Evolutionary conservation across 2,113 vertebrate species (phyloP).

Genomic region (Macheiramphus alcinus): DNA sequence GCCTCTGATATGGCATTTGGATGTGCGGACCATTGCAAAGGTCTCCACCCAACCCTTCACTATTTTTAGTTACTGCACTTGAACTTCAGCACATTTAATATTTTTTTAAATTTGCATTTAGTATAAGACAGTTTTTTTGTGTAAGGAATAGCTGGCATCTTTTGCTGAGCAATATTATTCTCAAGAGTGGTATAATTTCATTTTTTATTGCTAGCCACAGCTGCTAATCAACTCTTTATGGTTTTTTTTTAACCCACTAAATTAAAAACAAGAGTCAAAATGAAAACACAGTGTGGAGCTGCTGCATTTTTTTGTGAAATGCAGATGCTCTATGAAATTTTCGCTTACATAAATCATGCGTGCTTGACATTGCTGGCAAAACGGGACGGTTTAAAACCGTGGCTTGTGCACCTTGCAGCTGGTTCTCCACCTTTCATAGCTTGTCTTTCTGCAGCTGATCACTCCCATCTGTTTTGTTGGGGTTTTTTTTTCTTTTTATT

Average conservation of each 20-base stretch:
- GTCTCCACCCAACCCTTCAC: neutral
- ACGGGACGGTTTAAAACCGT: accelerated
- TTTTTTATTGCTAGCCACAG: neutral
- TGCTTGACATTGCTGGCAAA: neutral
- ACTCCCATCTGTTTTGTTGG: accelerated
- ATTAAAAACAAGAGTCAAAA: neutral
- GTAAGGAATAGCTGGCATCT: neutral
- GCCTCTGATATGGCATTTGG: neutral
- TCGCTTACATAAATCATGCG: neutral
- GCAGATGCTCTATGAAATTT: neutral
- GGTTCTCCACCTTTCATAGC: neutral
- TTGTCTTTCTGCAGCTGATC: neutral
- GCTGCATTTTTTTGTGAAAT: neutral
- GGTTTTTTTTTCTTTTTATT: neutral
- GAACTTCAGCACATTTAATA: neutral
- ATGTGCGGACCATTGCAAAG: neutral
- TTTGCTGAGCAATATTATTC: neutral
- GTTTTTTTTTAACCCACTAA: neutral
- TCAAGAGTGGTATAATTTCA: neutral
- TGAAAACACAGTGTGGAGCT: neutral
- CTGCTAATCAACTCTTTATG: neutral
- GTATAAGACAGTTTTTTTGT: neutral
- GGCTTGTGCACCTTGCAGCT: neutral
- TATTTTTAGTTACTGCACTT: neutral
- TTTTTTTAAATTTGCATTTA: neutral